Evolutionary conservation across 2,113 vertebrate genomes (phyloP), one percentile per base, ranked within the genome.

Genomic region (Pterophyllum scalare): DNA sequence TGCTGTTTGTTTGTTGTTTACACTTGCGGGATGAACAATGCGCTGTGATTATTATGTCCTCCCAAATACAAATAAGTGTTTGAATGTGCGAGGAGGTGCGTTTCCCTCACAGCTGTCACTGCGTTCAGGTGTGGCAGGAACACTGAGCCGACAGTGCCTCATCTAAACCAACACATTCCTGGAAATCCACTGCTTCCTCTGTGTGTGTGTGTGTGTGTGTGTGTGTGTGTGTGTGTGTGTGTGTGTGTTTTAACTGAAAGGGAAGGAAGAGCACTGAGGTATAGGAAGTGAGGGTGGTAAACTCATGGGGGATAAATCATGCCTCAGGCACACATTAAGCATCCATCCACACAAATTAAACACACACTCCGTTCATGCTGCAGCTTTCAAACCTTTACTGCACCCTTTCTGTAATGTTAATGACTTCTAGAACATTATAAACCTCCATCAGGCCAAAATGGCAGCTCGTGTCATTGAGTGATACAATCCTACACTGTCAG

Each of bases 151-250:
- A 89, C 57, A 64, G 77, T 87, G 85, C 78, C 70, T 85, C 80
- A 74, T 85, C 61, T 87, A 6, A 82, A 77, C 64, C 54, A 56
- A 82, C 54, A 61, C 88, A 93, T 92, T 90, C 90, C 87, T 88
- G 70, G 33, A 59, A 89, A 83, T 79, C 84, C 86, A 82, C 67
- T 26, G 65, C 67, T 88, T 89, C 87, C 87, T 82, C 0, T 81
- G 11, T 28, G 31, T 31, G 31, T 31, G 7, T 31, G 31, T 82
- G 0, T 82, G 17, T 28, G 57, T 75, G 56, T 80, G 62, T 64
- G 59, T 62, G 78, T 49, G 46, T 77, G 57, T 75, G 85, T 72
- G 75, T 77, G 74, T 77, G 81, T 40, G 46, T 77, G 49, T 75
- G 85, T 72, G 75, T 77, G 74, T 77, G 59, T 80, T 6, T 22